Percentiles rank a stretch among this genome's conserved stretches.
Conservation (phyloP, 2,113 vertebrate genomes). For the Muscicapa adusta region DNA sequence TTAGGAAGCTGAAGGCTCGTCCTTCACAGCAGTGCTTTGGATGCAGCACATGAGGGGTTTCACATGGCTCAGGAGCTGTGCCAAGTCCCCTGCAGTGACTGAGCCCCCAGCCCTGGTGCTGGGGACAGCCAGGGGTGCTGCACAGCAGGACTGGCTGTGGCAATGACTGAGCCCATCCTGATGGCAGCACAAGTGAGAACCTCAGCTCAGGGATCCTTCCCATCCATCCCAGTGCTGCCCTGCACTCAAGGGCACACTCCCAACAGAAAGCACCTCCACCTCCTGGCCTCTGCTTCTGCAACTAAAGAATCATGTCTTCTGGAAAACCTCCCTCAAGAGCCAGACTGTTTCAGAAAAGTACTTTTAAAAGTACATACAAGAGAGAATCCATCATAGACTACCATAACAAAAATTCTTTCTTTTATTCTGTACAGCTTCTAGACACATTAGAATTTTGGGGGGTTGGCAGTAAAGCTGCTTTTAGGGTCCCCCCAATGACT, state of each 20-base stretch:
- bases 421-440: neutral
- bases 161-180: neutral
- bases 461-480: neutral
- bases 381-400: neutral
- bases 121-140: neutral
- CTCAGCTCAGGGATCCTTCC: neutral
- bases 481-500: neutral
- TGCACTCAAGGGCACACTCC: neutral
- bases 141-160: neutral
- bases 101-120: neutral
- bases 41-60: accelerated
- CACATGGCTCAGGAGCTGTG: accelerated
- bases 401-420: neutral
- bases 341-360: neutral
- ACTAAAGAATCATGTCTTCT: neutral
- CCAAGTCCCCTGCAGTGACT: neutral
- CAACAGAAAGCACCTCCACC: neutral
- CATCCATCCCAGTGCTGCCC: neutral
- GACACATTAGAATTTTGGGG: neutral
- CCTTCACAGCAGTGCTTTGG: neutral
- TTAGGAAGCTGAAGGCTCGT: neutral
- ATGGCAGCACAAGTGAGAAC: accelerated
- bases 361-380: neutral
- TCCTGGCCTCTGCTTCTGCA: neutral
- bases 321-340: neutral